Evolutionary conservation across 2,888 invertebrate species (phyloP).

Genomic region (Platycnemis pennipes): DNA sequence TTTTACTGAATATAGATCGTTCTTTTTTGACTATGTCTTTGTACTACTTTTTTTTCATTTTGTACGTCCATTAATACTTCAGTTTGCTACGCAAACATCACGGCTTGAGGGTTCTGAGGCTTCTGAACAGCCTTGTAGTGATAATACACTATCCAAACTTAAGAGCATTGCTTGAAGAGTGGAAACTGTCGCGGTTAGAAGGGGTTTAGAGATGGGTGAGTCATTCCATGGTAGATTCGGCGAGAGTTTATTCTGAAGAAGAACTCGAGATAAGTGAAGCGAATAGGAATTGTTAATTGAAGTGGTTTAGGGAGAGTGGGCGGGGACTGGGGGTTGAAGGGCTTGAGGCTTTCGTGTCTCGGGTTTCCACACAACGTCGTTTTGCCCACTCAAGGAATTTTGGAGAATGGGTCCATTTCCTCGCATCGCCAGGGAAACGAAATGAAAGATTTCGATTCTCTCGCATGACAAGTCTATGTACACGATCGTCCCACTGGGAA

Average conservation of each 20-base stretch:
- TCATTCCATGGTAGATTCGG: not conserved
- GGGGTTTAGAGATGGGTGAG: not conserved
- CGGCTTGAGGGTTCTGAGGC: no score
- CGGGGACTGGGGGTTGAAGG: not conserved
- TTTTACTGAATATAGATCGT: no score
- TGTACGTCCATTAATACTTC: no score
- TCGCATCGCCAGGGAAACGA: not conserved
- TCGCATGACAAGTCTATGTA: not conserved
- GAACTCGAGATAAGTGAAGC: not conserved
- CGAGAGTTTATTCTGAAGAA: not conserved
- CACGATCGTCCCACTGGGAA: not conserved
- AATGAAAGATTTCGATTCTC: not conserved
- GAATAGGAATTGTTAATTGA: not conserved
- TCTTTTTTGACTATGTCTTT: no score
- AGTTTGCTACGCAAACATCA: no score
- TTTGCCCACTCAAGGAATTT: not conserved
- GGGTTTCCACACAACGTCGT: not conserved
- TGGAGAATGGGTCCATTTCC: not conserved
- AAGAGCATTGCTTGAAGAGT: no score
- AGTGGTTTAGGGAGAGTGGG: not conserved
- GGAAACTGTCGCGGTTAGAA: no score
- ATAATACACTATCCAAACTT: no score
- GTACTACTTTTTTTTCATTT: no score
- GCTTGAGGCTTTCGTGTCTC: not conserved
- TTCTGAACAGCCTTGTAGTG: no score